Evolutionary conservation across 2,888 invertebrate genomes (phyloP), one percentile per base, ranked within the genome.

Genomic region (Hirtodrosophila duncani): DNA sequence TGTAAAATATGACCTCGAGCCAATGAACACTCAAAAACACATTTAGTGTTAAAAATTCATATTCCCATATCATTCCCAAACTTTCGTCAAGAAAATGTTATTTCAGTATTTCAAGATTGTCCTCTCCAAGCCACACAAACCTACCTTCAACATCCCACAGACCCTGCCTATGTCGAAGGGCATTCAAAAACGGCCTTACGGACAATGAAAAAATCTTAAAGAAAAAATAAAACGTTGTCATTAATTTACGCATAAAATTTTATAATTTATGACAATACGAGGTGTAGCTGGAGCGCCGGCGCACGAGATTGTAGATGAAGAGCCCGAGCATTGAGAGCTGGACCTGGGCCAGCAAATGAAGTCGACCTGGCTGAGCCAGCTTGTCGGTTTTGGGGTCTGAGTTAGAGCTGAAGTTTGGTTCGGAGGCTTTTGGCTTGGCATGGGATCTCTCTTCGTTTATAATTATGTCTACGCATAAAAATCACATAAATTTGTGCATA

Each of bases 381-480:
- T 29, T 20, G 16, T 8, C 6, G 36, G 7, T 1, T n/a, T 38
- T 24, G 48, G 18, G 18, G 42, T 41, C 48, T 31, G 34, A 52
- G 41, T 21, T 60, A n/a, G n/a, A n/a, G n/a, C n/a, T n/a, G n/a
- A n/a, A n/a, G n/a, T n/a, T n/a, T 4, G 14, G 6, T 9, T 2
- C 29, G n/a, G n/a, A n/a, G n/a, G n/a, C n/a, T n/a, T n/a, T n/a
- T n/a, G n/a, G n/a, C n/a, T n/a, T n/a, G n/a, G n/a, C n/a, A n/a
- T 53, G 49, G 52, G 48, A 33, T 61, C 52, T n/a, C 53, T 56
- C 46, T 37, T 29, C 61, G 75, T 64, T 69, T 80, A 82, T 83
- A 84, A 83, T 83, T 81, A 83, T 83, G 83, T 84, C 83, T 84
- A 83, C 84, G 83, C 84, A 83, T 83, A 83, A 83, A 83, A 83